phyloP scores from a whole-genome alignment of 2,113 vertebrate species.

The Gobius niger region DNA sequence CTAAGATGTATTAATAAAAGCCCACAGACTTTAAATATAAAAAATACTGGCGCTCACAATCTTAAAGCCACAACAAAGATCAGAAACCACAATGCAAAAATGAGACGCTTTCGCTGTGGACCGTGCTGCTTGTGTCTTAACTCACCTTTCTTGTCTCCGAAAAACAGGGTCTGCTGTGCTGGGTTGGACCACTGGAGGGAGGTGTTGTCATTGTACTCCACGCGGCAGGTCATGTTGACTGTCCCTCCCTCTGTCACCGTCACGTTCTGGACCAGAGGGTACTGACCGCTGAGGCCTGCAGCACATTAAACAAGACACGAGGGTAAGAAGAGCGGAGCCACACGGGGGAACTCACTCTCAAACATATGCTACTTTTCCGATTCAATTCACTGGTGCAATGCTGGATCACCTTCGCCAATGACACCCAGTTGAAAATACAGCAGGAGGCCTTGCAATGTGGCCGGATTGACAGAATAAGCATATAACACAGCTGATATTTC shows the following conservation, averaged over 20 bases:
- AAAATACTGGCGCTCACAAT: too few relatives aligned
- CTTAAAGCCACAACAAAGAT: too few relatives aligned
- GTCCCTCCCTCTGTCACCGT: conserved; percentile 94
- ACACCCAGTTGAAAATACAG: not conserved
- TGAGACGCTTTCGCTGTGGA: not conserved
- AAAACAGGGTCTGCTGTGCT: conserved; percentile 98
- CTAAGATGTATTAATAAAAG: too few relatives aligned
- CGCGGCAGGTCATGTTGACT: conserved; percentile 96
- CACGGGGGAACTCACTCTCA: conserved; percentile 7
- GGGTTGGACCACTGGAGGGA: conserved; percentile 99
- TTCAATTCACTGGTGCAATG: conserved; percentile 6
- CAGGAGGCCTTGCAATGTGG: not conserved
- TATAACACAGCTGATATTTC: not conserved
- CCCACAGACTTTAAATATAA: too few relatives aligned
- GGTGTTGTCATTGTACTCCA: conserved; percentile 99
- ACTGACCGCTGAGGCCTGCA: conserved; percentile 90
- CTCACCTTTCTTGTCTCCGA: conserved; percentile 98
- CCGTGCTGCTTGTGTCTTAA: not conserved
- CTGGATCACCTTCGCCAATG: conserved; percentile 3
- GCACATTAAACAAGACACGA: conserved; percentile 24
- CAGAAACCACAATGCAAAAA: not conserved
- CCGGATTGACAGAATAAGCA: not conserved
- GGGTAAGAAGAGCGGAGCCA: conserved; percentile 17
- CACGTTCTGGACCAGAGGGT: conserved; percentile 94
- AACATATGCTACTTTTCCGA: conserved; percentile 22